Base-by-base conservation (phyloP, 2,797 vertebrate genomes). In the Scomberomorus guttatus region DNA sequence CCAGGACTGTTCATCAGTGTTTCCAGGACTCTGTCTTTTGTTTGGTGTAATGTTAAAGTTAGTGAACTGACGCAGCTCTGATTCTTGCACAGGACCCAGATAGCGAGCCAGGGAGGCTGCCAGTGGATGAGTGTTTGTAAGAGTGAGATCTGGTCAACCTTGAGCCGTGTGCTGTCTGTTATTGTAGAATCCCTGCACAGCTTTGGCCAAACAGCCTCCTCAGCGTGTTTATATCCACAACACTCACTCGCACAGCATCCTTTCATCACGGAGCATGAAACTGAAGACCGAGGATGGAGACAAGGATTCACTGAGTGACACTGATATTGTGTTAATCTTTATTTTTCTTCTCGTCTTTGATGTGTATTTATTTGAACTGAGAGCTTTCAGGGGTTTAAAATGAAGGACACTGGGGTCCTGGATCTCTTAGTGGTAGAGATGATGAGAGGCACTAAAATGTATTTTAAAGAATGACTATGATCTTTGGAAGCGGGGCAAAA, bases 171-270 rank as follows among this genome's bases (percentile, higher is more conserved):
- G 32, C 51, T 44, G 67, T 79, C 59, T 89, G 83, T 87, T 90
- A 29, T 89, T 89, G 67, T 59, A 79, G 48, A 77, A 73, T 84
- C 82, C 69, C 85, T 44, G 70, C 73, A 64, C 87, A 72, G 81
- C 71, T 87, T 67, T 68, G 68, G 55, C 57, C 75, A 87, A 86
- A 85, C 73, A 85, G 70, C 79, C 73, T 74, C 66, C 83, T 75
- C 70, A 37, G 70, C 65, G 0, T 83, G 88, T 87, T 89, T 90
- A 71, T 78, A 72, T 84, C 75, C 61, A 70, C 82, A 86, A 25
- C 61, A 82, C 81, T 75, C 63, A 42, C 77, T 84, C 73, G 37
- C 15, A 37, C 50, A 5, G n/a, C 63, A 75, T 73, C 50, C 56
- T 87, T 63, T 79, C 75, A 83, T 67, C 62, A 82, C 44, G 39